Evolutionary conservation across 1,140 invertebrate genomes (phyloP), one percentile per base, ranked within the genome.

Genomic region (Phymorhynchus buccinoides): DNA sequence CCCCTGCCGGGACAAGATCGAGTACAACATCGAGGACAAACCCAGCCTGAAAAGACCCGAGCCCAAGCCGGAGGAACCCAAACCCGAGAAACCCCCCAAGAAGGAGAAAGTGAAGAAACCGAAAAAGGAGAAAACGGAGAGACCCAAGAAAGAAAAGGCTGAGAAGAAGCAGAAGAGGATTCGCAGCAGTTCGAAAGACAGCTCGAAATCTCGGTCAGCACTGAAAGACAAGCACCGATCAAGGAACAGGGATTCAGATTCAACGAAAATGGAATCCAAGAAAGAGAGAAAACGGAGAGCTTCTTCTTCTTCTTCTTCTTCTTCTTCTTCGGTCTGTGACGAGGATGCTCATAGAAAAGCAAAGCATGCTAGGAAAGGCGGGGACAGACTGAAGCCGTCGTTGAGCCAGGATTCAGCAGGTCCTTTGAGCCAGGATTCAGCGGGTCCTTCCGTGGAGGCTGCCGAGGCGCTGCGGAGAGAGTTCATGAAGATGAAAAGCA

Each of bases 11-110:
- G 81, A 83, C 16, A 42, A 56, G 37, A 41, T 83, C n/a, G 52
- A 56, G 2, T 83, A 71, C 32, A 35, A 66, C 37, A 12, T 32
- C 16, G 81, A 83, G 41, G 62, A 83, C 2, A 83, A 83, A 73
- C 81, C 81, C 62, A 83, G 81, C 39, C 39, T 83, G 30, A 83
- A 71, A 32, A 68, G 81, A 44, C 81, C 81, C n/a, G 81, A 83
- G 41, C 62, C 66, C 22, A 41, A 44, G 35, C 81, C 80, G 0
- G 80, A 82, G 35, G 81, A 83, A 2, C 81, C 81, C 1, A 44
- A 41, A 22, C 81, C 81, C 0, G 80, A 16, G 9, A 83, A 71
- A 37, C 37, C 77, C 0, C 35, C 52, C 0, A 56, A 56, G 77
- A 84, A 84, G 48, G 75, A 84, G 48, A 84, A 80, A 79, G 83